These are phyloP conservation scores for Oryzias dopingdopingensis DNA, from an alignment of 2,797 vertebrate species.

Conservation along the genomic window DNA sequence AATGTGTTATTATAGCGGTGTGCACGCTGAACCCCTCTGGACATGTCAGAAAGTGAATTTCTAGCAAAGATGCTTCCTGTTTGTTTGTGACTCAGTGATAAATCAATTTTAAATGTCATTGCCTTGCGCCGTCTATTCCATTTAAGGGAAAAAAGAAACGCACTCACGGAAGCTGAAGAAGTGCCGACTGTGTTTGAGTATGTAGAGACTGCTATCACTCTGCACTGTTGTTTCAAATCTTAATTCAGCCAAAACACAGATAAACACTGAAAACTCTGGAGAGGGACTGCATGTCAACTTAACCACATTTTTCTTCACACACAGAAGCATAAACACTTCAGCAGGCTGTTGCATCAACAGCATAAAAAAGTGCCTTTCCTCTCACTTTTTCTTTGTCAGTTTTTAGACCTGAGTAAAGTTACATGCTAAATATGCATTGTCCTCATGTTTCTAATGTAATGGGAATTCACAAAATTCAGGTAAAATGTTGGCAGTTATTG, in stretches of 20 bases:
- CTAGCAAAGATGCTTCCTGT: conserved; percentile 24
- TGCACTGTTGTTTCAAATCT: conserved; percentile 33
- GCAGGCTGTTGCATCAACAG: conserved; percentile 27
- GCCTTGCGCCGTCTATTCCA: conserved; percentile 38
- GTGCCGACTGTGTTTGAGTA: conserved; percentile 14
- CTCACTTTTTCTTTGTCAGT: conserved; percentile 5
- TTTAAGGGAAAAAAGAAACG: conserved; percentile 24
- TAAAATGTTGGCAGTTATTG: too few species aligned
- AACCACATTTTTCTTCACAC: conserved; percentile 9
- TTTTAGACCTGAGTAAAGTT: conserved; percentile 35
- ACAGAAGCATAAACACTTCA: conserved; percentile 11
- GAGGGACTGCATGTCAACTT: conserved; percentile 41
- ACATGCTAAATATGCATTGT: conserved; percentile 10
- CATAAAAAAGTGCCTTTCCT: conserved; percentile 16
- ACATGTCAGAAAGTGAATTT: conserved; percentile 20
- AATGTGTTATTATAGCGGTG: conserved; percentile 10
- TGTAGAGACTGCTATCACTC: conserved; percentile 4
- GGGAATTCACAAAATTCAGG: too few species aligned
- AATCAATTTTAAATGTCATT: conserved; percentile 46
- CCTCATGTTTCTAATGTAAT: too few species aligned
- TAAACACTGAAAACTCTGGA: conserved; percentile 49
- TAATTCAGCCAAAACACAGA: conserved; percentile 54
- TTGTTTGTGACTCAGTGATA: conserved; percentile 53
- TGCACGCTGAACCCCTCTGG: conserved; percentile 35
- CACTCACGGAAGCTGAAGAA: conserved; percentile 41